Percentiles rank a stretch among this genome's conserved stretches.
Conservation (phyloP, 2,888 invertebrate genomes). For the Drosophila planitibia region DNA sequence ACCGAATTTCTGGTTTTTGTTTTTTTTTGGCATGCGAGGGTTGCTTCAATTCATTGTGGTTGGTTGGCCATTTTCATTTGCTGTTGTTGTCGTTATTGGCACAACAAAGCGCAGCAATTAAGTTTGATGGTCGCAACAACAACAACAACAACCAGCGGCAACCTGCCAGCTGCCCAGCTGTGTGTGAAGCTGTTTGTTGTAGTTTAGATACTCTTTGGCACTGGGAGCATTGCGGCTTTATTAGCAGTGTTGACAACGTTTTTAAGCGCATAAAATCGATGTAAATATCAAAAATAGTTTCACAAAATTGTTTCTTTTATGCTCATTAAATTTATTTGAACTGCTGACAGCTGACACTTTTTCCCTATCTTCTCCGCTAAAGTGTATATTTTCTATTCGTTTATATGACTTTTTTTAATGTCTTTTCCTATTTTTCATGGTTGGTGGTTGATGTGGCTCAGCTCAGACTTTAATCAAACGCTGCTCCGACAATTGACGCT, state of each 20-base stretch:
- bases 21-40: constrained; percentile 56
- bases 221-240: background rate
- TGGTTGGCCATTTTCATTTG: constrained; percentile 25
- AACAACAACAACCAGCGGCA: constrained; percentile 13
- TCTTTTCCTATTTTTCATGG: constrained; percentile 9
- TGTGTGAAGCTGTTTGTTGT: constrained; percentile 37
- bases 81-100: constrained; percentile 59
- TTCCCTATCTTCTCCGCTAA: background rate
- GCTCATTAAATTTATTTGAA: background rate
- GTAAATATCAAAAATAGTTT: accelerated
- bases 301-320: background rate
- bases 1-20: constrained; percentile 1
- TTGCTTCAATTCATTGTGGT: constrained; percentile 61
- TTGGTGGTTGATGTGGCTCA: constrained; percentile 50
- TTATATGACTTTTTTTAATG: background rate
- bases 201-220: constrained; percentile 17
- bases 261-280: background rate
- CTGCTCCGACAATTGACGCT: constrained; percentile 38
- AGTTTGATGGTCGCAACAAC: constrained; percentile 56
- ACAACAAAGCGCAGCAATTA: constrained; percentile 74
- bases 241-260: background rate
- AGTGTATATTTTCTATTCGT: constrained; percentile 29
- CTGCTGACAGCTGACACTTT: background rate
- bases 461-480: constrained; percentile 44
- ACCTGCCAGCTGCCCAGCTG: constrained; percentile 51